Evolutionary conservation across 2,797 vertebrate species (phyloP).

Genomic region (Hemibagrus guttatus): DNA sequence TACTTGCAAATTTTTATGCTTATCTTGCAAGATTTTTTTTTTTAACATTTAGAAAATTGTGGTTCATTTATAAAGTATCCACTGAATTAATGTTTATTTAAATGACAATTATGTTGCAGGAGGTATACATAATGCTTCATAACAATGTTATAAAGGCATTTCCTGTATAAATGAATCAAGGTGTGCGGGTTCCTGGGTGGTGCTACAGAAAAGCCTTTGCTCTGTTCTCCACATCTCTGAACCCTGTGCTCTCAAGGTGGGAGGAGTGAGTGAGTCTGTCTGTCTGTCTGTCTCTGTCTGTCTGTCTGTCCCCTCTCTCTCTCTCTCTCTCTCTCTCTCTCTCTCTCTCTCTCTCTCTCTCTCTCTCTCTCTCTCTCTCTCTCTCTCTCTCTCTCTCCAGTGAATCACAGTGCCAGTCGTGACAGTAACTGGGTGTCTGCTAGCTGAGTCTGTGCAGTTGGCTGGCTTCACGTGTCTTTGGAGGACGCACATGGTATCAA

Average conservation of each 20-base stretch:
- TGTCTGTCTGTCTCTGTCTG: background rate
- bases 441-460: too few species aligned
- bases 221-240: background rate
- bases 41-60: background rate
- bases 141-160: background rate
- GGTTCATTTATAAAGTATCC: background rate
- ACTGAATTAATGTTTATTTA: background rate
- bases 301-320: too few species aligned
- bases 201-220: background rate
- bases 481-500: too few species aligned
- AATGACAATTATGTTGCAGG: background rate
- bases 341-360: too few species aligned
- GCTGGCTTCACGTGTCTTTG: too few species aligned
- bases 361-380: too few species aligned
- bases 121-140: background rate
- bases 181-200: background rate
- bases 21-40: background rate
- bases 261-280: background rate
- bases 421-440: background rate
- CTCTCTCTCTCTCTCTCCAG: background rate
- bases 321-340: background rate
- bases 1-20: background rate
- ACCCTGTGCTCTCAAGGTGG: background rate
- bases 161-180: background rate
- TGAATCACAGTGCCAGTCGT: background rate